Conservation (phyloP, 2,888 invertebrate species). For the Caenorhabditis macrosperma region DNA sequence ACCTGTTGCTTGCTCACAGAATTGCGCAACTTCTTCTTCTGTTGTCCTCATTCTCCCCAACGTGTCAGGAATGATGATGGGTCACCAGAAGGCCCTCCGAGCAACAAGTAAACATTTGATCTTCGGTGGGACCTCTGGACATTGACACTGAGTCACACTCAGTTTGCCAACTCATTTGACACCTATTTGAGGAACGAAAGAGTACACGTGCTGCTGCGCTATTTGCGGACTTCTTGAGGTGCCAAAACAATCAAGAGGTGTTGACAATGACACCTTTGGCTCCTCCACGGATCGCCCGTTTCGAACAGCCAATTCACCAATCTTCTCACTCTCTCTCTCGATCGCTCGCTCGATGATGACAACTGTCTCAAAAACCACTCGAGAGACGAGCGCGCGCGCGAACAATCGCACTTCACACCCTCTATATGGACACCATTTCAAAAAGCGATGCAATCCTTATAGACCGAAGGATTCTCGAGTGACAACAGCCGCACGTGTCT, state of each 20-base stretch:
- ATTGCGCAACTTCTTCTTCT: conserved; percentile 26
- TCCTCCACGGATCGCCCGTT: not conserved
- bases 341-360: conserved; percentile 7
- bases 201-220: conserved; percentile 28
- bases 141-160: conserved; percentile 37
- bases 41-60: not conserved
- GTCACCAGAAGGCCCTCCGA: not conserved
- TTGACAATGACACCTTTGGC: conserved; percentile 16
- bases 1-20: conserved; percentile 10
- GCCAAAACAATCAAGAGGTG: conserved; percentile 43
- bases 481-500: not conserved
- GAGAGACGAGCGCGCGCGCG: not conserved
- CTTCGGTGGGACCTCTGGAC: conserved; percentile 1
- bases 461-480: conserved; percentile 7
- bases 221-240: conserved; percentile 25
- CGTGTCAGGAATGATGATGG: conserved; percentile 14
- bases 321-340: conserved; percentile 21
- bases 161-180: conserved; percentile 48
- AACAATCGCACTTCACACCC: conserved; percentile 46
- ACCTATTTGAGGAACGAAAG: conserved; percentile 37
- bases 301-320: conserved; percentile 22
- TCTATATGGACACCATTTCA: conserved; percentile 5
- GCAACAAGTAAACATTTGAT: conserved; percentile 18
- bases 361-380: conserved; percentile 36
- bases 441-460: not conserved